phyloP scores from a whole-genome alignment of 2,113 vertebrate genomes.

The Neoarius graeffei region DNA sequence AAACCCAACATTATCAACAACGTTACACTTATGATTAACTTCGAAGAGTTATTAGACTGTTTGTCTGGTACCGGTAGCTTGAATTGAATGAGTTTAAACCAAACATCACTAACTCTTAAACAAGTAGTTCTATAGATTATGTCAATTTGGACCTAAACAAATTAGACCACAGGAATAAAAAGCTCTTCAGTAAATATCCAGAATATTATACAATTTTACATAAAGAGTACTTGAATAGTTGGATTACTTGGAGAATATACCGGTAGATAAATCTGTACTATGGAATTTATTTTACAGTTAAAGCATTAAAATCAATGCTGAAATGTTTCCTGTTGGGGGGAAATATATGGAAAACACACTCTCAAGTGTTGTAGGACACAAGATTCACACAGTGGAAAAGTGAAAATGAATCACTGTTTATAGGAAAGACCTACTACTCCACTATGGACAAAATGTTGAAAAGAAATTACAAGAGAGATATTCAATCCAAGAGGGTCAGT shows the following conservation, averaged over 20 bases:
- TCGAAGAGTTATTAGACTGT: background rate
- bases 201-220: background rate
- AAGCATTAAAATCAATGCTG: background rate
- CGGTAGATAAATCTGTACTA: too few relatives aligned
- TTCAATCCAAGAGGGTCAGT: background rate
- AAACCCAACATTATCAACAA: background rate
- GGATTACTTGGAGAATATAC: background rate
- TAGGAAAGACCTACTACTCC: background rate
- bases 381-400: background rate
- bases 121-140: background rate
- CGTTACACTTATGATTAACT: background rate
- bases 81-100: background rate
- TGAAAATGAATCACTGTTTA: background rate
- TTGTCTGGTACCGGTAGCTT: background rate
- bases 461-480: background rate
- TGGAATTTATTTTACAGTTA: background rate
- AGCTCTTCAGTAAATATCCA: background rate
- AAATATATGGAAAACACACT: background rate
- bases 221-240: background rate
- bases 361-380: background rate
- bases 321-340: background rate
- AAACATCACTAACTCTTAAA: background rate
- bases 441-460: background rate
- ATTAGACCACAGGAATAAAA: background rate
- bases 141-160: background rate